Evolutionary conservation across 2,888 invertebrate genomes (phyloP).

Genomic region (Mactromeris polynyma): DNA sequence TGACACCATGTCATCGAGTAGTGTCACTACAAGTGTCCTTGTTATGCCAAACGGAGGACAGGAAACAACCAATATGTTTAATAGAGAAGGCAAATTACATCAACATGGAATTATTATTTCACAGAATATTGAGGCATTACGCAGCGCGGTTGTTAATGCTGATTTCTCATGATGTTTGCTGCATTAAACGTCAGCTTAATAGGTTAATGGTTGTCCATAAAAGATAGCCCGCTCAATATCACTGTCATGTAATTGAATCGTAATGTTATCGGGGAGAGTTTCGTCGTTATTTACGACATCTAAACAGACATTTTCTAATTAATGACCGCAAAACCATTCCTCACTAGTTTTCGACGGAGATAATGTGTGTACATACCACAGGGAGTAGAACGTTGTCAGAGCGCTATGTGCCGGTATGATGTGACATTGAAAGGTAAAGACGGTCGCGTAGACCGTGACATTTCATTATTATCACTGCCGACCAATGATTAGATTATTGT

Average conservation of each 20-base stretch:
- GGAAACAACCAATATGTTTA: no score
- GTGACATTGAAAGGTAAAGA: neutral
- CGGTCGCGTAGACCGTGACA: neutral
- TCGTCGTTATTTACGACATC: neutral
- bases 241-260: neutral
- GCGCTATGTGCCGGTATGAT: no score
- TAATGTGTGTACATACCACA: neutral
- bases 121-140: neutral
- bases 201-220: neutral
- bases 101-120: neutral
- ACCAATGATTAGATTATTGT: no score
- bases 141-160: neutral
- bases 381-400: neutral
- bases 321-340: neutral
- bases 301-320: slow-evolving; percentile 9
- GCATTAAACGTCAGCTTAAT: neutral
- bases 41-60: no score
- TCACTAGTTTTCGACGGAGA: neutral
- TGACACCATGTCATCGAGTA: no score
- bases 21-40: no score
- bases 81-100: no score
- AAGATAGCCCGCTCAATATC: neutral
- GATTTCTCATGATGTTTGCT: neutral
- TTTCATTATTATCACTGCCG: neutral
- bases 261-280: neutral